Percentiles rank a stretch among this genome's conserved stretches.
phyloP scores from a whole-genome alignment of 1,140 invertebrate species.

The Drosophila littoralis region DNA sequence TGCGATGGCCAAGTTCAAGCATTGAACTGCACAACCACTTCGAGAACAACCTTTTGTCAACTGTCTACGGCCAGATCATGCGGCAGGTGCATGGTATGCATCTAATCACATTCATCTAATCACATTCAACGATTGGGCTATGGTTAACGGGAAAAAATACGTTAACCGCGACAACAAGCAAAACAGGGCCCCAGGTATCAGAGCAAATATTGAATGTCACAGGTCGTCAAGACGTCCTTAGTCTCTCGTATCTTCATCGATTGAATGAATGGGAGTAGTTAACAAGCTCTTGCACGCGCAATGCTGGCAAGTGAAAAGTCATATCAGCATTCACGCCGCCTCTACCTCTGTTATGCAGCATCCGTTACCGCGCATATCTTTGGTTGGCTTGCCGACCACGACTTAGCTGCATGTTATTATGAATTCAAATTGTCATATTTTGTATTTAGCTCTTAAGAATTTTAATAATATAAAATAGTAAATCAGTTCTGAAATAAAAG shows the following conservation, averaged over 20 bases:
- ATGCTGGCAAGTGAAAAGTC: too few relatives aligned
- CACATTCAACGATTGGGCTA: too few relatives aligned
- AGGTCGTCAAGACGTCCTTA: not conserved
- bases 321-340: too few relatives aligned
- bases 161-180: constrained; percentile 1
- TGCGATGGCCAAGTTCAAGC: too few relatives aligned
- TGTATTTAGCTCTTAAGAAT: not conserved
- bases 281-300: too few relatives aligned
- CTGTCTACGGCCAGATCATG: not conserved
- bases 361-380: not conserved
- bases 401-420: not conserved
- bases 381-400: not conserved
- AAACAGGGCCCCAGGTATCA: too few relatives aligned
- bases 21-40: constrained; percentile 1
- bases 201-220: too few relatives aligned
- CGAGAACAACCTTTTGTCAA: constrained; percentile 11
- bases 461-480: not conserved
- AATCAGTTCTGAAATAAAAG: too few relatives aligned
- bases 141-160: too few relatives aligned
- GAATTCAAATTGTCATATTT: not conserved
- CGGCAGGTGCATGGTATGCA: too few relatives aligned
- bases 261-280: too few relatives aligned
- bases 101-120: too few relatives aligned
- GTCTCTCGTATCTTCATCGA: not conserved
- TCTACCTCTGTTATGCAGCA: not conserved